phyloP scores from a whole-genome alignment of 2,888 invertebrate genomes.

The Agonopterix heracliana region DNA sequence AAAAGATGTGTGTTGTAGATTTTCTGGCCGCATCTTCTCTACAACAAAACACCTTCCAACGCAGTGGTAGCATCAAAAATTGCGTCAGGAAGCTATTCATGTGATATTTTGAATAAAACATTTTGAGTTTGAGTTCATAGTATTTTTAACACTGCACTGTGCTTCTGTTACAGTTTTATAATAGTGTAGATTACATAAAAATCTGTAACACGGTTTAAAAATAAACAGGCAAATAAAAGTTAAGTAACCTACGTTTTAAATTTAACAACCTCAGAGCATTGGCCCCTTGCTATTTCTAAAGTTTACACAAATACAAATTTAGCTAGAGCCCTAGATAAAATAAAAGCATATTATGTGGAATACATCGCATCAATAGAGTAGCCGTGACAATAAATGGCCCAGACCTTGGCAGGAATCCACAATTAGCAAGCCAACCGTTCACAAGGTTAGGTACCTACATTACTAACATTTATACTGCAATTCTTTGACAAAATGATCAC shows the following conservation, averaged over 20 bases:
- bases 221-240: no score
- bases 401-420: constrained; percentile 72
- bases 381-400: constrained; percentile 50
- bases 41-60: no score
- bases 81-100: no score
- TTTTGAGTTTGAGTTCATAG: no score
- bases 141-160: no score
- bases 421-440: constrained; percentile 36
- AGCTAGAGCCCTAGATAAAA: constrained; percentile 29
- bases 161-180: no score
- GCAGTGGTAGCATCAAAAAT: no score
- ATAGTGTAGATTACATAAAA: no score
- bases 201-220: no score
- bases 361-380: constrained; percentile 22
- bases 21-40: no score
- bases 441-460: constrained; percentile 29
- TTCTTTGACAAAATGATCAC: background rate
- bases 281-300: constrained; percentile 12
- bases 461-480: constrained; percentile 11
- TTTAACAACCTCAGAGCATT: constrained; percentile 5
- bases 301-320: constrained; percentile 18
- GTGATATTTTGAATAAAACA: no score
- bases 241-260: background rate
- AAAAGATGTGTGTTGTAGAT: no score
- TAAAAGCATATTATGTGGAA: constrained; percentile 15